A percentile compares a stretch with the other conserved stretches of the same genome.
phyloP scores from a whole-genome alignment of 1,140 invertebrate genomes.

The Centruroides vittatus region DNA sequence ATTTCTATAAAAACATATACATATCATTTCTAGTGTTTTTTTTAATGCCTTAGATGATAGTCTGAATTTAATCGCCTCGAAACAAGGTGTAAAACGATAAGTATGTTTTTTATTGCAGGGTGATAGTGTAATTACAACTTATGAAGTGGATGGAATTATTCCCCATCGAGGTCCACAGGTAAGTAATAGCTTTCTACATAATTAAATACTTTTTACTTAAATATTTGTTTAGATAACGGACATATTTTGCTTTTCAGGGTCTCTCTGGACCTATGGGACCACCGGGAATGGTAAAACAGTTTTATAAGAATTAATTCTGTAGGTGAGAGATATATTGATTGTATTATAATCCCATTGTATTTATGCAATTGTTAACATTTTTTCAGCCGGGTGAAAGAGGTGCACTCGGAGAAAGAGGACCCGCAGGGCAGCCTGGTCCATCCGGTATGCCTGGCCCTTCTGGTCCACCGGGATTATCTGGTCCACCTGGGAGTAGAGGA shows the following conservation, averaged over 20 bases:
- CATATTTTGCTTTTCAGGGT: conserved; percentile 3
- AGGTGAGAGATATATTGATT: too few relatives aligned
- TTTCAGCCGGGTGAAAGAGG: conserved; percentile 13
- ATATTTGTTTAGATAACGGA: neutral
- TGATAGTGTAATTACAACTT: conserved; percentile 9
- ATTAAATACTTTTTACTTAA: too few relatives aligned
- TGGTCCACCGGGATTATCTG: conserved; percentile 9
- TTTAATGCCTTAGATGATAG: too few relatives aligned
- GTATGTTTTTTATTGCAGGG: conserved; percentile 3
- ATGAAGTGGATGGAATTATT: conserved; percentile 9
- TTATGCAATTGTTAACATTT: neutral
- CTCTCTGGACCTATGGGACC: conserved; percentile 5
- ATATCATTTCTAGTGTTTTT: too few relatives aligned
- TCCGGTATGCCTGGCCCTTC: conserved; percentile 12
- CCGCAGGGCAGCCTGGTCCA: conserved; percentile 21
- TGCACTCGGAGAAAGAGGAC: conserved; percentile 12
- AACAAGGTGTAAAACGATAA: too few relatives aligned
- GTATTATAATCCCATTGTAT: too few relatives aligned
- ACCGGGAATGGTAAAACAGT: conserved; percentile 9
- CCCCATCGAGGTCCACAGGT: conserved; percentile 10
- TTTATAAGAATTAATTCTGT: too few relatives aligned
- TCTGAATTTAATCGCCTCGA: too few relatives aligned
- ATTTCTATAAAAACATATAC: too few relatives aligned
- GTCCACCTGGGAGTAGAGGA: conserved; percentile 12
- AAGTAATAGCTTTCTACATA: neutral